These are phyloP conservation scores for Liasis olivaceus DNA, from an alignment of 2,797 vertebrate species.

Conservation along the genomic window DNA sequence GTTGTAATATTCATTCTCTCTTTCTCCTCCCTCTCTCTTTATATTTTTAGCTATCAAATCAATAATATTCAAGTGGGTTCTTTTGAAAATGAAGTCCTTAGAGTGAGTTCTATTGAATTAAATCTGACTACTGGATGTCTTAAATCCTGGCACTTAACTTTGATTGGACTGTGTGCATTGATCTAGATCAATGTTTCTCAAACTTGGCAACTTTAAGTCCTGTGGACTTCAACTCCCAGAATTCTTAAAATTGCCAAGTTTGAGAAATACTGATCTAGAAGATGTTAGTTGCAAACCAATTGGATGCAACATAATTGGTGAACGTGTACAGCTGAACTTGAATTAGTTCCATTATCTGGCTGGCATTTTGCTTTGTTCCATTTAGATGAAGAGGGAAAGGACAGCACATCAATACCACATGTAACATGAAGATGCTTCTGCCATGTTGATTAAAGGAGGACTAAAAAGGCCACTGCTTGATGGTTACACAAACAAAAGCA, in stretches of 20 bases:
- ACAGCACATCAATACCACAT: conserved; percentile 17
- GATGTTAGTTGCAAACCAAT: background rate
- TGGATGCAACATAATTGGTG: background rate
- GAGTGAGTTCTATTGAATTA: background rate
- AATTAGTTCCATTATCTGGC: background rate
- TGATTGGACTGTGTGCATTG: background rate
- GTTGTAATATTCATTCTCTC: background rate
- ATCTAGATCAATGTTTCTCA: no score
- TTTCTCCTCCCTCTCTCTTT: background rate
- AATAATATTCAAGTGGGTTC: background rate
- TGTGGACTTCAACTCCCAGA: no score
- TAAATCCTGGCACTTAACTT: background rate
- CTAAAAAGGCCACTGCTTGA: conserved; percentile 35
- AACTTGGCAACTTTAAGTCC: no score
- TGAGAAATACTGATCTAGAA: background rate
- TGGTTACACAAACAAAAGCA: conserved; percentile 47
- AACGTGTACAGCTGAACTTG: background rate
- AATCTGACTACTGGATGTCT: background rate
- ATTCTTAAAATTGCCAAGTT: background rate
- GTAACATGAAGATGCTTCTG: conserved; percentile 10
- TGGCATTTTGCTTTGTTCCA: background rate
- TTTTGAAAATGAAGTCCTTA: no score
- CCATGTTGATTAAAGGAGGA: conserved; percentile 34
- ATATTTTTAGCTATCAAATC: background rate
- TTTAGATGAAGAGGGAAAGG: conserved; percentile 20